A percentile compares a stretch with the other conserved stretches of the same genome.
Evolutionary conservation across 2,113 vertebrate species (phyloP).

Genomic region (Rhea pennata): DNA sequence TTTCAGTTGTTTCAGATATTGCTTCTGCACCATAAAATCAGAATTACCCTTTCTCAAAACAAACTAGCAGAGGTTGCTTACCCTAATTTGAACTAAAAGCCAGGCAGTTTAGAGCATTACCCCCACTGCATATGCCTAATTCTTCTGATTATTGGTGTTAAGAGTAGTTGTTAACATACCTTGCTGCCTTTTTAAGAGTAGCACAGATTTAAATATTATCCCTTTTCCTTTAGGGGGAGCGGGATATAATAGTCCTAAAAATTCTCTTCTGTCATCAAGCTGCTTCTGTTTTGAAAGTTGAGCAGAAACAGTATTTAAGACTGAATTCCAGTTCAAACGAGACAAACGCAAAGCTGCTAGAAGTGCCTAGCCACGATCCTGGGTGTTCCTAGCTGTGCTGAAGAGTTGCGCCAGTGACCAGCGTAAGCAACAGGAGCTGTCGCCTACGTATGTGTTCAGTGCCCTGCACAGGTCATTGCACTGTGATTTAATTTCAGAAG

Average conservation of each 20-base stretch:
- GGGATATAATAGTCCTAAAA: background rate
- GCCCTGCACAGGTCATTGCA: accelerated
- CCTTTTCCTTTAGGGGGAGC: background rate
- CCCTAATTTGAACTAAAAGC: background rate
- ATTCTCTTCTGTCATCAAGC: background rate
- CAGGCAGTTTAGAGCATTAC: background rate
- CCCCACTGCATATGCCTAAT: accelerated
- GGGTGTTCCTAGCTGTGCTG: background rate
- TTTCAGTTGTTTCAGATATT: background rate
- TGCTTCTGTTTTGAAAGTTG: background rate
- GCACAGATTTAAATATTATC: background rate
- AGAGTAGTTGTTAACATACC: background rate
- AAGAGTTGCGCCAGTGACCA: background rate
- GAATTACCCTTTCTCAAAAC: background rate
- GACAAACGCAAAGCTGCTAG: background rate
- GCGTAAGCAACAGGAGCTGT: background rate
- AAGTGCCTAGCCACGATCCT: accelerated
- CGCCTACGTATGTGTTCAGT: accelerated
- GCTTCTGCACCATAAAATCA: slow-evolving; percentile 13
- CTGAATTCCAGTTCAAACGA: background rate
- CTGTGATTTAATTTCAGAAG: background rate
- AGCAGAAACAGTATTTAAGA: background rate
- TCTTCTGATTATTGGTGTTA: background rate
- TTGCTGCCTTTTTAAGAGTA: background rate
- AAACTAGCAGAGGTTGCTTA: background rate